Conservation (phyloP, 2,113 vertebrate species). For the Turnix velox region DNA sequence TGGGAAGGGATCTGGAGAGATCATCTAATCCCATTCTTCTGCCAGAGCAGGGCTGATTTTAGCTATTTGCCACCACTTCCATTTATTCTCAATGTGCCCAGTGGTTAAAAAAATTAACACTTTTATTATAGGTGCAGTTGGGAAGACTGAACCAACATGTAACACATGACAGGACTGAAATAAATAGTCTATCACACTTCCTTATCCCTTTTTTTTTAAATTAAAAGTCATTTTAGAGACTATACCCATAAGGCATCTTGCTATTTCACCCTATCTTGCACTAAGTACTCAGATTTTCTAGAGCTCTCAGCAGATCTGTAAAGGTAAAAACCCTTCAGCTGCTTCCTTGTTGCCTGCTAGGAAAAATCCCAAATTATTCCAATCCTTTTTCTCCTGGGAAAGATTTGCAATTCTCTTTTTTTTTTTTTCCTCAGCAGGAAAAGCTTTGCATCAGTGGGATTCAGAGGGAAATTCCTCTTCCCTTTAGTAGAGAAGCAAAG, state of each 20-base stretch:
- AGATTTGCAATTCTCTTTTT: background rate
- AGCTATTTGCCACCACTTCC: background rate
- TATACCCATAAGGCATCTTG: background rate
- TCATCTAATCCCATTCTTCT: no score
- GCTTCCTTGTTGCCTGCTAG: background rate
- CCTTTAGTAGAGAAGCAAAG: background rate
- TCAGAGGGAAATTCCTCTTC: background rate
- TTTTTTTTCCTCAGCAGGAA: background rate
- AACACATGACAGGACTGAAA: background rate
- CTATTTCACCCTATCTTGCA: background rate
- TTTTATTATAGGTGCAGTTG: background rate
- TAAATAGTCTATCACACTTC: fast-evolving
- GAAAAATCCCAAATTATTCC: background rate
- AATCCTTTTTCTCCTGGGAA: background rate
- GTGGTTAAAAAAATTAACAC: background rate
- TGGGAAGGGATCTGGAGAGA: no score
- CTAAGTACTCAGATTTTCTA: fast-evolving
- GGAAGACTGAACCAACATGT: background rate
- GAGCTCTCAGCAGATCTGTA: background rate
- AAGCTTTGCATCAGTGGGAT: background rate
- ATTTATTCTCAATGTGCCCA: background rate
- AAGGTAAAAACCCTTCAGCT: background rate
- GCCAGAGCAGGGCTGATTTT: background rate
- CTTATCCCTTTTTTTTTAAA: background rate
- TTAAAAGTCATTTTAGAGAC: background rate